Base-by-base conservation (phyloP, 2,888 invertebrate genomes). In the Philhelius pedissequus region DNA sequence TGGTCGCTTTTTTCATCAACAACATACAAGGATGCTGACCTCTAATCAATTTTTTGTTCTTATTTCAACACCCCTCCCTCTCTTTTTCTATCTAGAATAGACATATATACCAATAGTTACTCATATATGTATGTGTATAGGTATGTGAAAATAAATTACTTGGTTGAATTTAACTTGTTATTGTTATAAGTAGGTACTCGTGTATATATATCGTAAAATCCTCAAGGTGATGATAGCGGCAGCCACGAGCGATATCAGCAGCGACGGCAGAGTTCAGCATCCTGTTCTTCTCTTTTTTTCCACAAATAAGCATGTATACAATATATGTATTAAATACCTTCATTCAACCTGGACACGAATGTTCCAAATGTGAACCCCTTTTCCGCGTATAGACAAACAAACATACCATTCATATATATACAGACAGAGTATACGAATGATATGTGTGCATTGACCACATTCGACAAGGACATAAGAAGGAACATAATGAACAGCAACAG, bases 401-500 rank as follows among this genome's bases (percentile, higher is more conserved):
- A 22, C 62, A 22, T 5, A 81, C 30, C 60, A 30, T n/a, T n/a
- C n/a, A n/a, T n/a, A n/a, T n/a, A n/a, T n/a, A n/a, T n/a, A 66
- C 71, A 81, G 9, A 48, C 6, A 35, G 8, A 68, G n/a, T 56
- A 40, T 58, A 18, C 54, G 35, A 43, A 20, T 9, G 40, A 13
- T 45, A 52, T 43, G 27, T 54, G 50, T 27, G 62, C 83, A 83
- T 83, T 83, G 79, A 75, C 83, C 83, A 79, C 83, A 78, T 78
- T 83, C 83, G 83, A 83, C 83, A 83, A 83, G 83, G 83, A 83
- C 83, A 83, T 62, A 69, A 52, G 35, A n/a, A n/a, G n/a, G n/a
- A 69, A 83, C 69, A 78, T 83, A 83, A 83, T 83, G 83, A 83
- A 83, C 83, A 83, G 83, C 83, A 83, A 83, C 83, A 83, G 83